These are phyloP conservation scores for Heteropelma amictum DNA, from an alignment of 2,888 invertebrate species.

Conservation along the genomic window DNA sequence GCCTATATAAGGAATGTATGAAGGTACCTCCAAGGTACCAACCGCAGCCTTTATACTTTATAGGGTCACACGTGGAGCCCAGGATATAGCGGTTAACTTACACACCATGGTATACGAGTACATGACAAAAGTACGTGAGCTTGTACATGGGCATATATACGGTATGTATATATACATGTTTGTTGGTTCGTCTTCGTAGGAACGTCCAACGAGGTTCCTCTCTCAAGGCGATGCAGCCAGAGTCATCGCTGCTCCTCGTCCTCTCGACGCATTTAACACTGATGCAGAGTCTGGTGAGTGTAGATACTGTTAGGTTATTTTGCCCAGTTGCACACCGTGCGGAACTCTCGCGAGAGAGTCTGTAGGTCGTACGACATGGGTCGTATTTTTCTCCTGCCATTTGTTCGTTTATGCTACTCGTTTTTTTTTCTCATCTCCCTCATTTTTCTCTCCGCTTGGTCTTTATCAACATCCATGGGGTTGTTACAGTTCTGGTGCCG, in stretches of 20 bases:
- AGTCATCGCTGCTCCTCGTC: conserved; percentile 38
- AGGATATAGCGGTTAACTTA: conserved; percentile 57
- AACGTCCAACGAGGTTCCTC: conserved; percentile 34
- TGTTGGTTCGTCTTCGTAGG: conserved; percentile 36
- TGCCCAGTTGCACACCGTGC: conserved; percentile 54
- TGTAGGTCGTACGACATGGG: conserved; percentile 67
- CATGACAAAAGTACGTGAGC: no score
- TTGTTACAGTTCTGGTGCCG: conserved; percentile 13
- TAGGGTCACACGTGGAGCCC: conserved; percentile 52
- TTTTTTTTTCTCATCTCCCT: background rate
- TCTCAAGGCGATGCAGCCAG: conserved; percentile 48
- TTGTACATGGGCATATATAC: background rate
- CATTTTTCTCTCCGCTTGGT: background rate
- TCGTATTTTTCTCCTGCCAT: conserved; percentile 33
- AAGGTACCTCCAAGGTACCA: conserved; percentile 36
- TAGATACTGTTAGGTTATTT: conserved; percentile 71
- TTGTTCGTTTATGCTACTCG: conserved; percentile 19
- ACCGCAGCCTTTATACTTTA: conserved; percentile 52
- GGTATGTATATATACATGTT: conserved; percentile 1
- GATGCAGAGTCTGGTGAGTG: conserved; percentile 56
- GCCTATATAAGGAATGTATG: conserved; percentile 47
- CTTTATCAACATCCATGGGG: background rate
- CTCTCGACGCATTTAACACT: conserved; percentile 33
- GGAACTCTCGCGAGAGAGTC: conserved; percentile 58
- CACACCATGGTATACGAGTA: conserved; percentile 54